These are phyloP conservation scores for Ceratina calcarata DNA, from an alignment of 1,140 invertebrate genomes.

Conservation along the genomic window DNA sequence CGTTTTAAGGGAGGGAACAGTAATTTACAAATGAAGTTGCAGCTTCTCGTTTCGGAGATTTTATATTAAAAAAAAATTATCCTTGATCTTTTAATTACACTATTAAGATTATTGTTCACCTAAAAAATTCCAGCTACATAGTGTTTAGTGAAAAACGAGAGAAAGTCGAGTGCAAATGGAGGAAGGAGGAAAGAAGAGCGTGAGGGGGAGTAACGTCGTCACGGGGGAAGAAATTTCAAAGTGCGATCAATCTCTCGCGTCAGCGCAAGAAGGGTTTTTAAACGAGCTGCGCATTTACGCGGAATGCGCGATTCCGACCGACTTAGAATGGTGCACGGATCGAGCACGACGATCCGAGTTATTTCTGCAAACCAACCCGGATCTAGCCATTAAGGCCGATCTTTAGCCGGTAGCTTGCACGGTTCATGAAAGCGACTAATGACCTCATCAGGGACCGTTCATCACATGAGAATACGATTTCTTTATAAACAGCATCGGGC, in stretches of 20 bases:
- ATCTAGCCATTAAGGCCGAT: conserved; percentile 38
- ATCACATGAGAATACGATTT: conserved; percentile 20
- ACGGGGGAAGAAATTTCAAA: conserved; percentile 20
- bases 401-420: conserved; percentile 14
- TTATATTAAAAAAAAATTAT: too few relatives aligned
- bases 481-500: conserved; percentile 32
- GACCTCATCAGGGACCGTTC: conserved; percentile 43
- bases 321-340: background rate
- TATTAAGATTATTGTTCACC: too few relatives aligned
- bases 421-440: conserved; percentile 26
- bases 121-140: too few relatives aligned
- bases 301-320: background rate
- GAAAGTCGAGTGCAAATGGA: background rate
- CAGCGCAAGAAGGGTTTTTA: background rate
- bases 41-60: background rate
- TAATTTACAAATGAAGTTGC: too few relatives aligned
- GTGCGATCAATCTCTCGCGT: conserved; percentile 20
- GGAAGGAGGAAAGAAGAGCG: background rate
- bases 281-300: background rate
- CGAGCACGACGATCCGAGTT: conserved; percentile 5
- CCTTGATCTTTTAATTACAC: too few relatives aligned
- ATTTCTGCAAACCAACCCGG: conserved; percentile 7
- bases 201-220: background rate
- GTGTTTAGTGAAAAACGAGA: background rate
- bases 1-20: background rate